Evolutionary conservation across 2,888 invertebrate species (phyloP), one percentile per base, ranked within the genome.

Genomic region (Furcula furcula): DNA sequence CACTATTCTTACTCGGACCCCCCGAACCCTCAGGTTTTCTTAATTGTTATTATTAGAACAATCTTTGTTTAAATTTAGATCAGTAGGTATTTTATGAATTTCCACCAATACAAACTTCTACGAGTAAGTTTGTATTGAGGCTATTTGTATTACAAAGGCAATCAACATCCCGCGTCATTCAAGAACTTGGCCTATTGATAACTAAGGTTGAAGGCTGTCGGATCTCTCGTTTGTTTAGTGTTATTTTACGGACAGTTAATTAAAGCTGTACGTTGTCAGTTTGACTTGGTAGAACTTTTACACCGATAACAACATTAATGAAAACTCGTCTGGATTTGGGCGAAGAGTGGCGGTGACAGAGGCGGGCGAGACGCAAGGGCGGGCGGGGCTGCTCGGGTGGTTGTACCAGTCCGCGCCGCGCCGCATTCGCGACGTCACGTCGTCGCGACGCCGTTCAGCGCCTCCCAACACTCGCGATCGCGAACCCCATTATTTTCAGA

Each of bases 241-340:
- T 76, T 78, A 81, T 80, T 81, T 83, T 66, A 78, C 75, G 70
- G 79, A 70, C 82, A 83, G 84, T 84, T 85, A 86, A 87, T 87
- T 85, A 85, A 83, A 83, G 72, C 74, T 65, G 41, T 50, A 66
- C 66, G 66, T 78, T 65, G 73, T 70, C 72, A 79, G 80, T 84
- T 82, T 74, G 77, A 81, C 72, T 83, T 81, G 65, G 65, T 51
- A 49, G 65, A 86, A 86, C 72, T 87, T 82, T 86, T 83, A 78
- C 72, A 83, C 75, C 75, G 82, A 86, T 86, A 85, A 86, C 83
- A 84, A 76, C 79, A 83, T 86, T 86, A 84, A 87, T 87, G 86
- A 84, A 82, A 86, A 84, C 76, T 84, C 74, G 74, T 69, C 74
- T 79, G 75, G 80, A 82, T 85, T 87, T 81, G 75, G 79, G 79